Conservation (phyloP, 2,888 invertebrate genomes). For the Cephus spinipes region DNA sequence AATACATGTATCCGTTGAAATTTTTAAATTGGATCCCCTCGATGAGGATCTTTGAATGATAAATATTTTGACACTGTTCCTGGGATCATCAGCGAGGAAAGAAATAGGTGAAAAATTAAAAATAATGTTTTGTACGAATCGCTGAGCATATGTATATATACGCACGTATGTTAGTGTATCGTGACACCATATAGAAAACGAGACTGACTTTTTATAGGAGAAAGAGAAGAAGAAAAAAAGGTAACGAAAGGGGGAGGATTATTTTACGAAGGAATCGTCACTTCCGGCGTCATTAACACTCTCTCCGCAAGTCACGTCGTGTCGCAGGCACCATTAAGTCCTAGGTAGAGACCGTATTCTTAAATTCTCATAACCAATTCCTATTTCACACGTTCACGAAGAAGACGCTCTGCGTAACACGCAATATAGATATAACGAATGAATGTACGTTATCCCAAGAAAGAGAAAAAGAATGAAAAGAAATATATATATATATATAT, state of each 20-base stretch:
- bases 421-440: not conserved
- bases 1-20: not conserved
- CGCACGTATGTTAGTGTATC: not conserved
- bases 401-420: not conserved
- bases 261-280: not conserved
- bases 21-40: not conserved
- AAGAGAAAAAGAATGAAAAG: not conserved
- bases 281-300: not conserved
- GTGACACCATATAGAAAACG: slow-evolving; percentile 44
- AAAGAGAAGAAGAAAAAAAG: slow-evolving; percentile 19
- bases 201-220: slow-evolving; percentile 60
- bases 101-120: too few relatives aligned
- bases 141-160: not conserved
- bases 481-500: too few relatives aligned
- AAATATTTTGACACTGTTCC: not conserved
- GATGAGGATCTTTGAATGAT: not conserved
- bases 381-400: not conserved
- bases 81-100: not conserved
- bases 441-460: not conserved
- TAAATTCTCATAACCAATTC: not conserved
- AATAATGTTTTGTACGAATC: not conserved
- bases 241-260: not conserved
- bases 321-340: not conserved
- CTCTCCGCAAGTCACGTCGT: not conserved
- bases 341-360: too few relatives aligned